A percentile compares a stretch with the other conserved stretches of the same genome.
These are phyloP conservation scores for Indicator indicator DNA, from an alignment of 2,113 vertebrate species.

Conservation along the genomic window DNA sequence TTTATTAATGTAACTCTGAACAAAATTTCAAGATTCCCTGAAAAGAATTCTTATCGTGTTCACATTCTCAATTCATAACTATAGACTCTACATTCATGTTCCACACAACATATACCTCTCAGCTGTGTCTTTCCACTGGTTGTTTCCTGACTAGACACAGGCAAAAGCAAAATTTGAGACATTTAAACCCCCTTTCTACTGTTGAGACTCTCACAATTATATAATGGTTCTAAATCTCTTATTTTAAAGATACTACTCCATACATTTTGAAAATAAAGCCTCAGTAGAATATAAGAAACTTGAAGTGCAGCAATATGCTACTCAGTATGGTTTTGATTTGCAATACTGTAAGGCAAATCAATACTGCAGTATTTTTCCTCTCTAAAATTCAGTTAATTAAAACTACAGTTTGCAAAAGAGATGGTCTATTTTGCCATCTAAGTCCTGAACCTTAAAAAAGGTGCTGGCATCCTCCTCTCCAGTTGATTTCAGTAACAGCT, in stretches of 20 bases:
- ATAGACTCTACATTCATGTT: neutral
- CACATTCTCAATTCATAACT: neutral
- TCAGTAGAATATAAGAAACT: neutral
- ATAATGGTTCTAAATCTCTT: neutral
- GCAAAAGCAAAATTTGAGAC: neutral
- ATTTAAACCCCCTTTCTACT: neutral
- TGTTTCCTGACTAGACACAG: neutral
- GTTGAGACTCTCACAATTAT: neutral
- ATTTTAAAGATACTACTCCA: neutral
- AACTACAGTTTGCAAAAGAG: neutral
- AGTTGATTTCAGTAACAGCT: neutral
- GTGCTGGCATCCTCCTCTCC: neutral
- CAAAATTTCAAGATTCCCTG: neutral
- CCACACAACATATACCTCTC: neutral
- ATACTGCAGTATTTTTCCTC: neutral
- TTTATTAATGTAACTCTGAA: neutral
- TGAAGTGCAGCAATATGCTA: neutral
- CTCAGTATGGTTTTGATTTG: neutral
- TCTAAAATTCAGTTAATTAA: neutral
- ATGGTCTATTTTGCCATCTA: neutral
- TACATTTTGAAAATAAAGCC: neutral
- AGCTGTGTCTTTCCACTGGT: neutral
- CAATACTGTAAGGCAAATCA: neutral
- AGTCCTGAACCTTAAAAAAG: neutral
- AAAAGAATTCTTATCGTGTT: neutral